Conservation (phyloP, 2,888 invertebrate genomes). For the Operophtera brumata region DNA sequence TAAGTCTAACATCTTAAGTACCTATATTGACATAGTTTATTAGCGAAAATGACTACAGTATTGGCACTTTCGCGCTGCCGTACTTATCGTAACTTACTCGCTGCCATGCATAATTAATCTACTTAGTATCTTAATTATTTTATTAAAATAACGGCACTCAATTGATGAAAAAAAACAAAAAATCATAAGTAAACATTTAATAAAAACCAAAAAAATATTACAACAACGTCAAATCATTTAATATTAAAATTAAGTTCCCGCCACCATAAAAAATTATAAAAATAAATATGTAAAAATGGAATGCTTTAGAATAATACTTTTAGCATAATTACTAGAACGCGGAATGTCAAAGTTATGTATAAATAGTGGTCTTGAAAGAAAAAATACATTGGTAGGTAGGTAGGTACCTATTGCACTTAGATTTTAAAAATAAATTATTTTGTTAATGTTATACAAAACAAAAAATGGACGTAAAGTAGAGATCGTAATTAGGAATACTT, state of each 20-base stretch:
- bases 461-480: conserved; percentile 53
- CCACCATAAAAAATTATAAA: conserved; percentile 50
- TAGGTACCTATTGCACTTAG: conserved; percentile 29
- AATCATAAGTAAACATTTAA: conserved; percentile 68
- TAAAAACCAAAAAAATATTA: conserved; percentile 67
- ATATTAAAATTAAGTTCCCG: conserved; percentile 62
- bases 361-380: conserved; percentile 19
- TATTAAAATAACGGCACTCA: conserved; percentile 22
- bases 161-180: conserved; percentile 50
- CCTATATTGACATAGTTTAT: conserved; percentile 57
- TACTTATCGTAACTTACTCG: conserved; percentile 29
- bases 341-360: background rate
- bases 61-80: conserved; percentile 56
- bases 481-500: conserved; percentile 46
- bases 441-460: conserved; percentile 12
- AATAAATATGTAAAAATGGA: conserved; percentile 37
- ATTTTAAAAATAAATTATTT: conserved; percentile 30
- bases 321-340: conserved; percentile 14
- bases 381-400: background rate
- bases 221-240: conserved; percentile 54
- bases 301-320: conserved; percentile 36
- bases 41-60: conserved; percentile 60
- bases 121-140: background rate
- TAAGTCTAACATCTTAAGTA: conserved; percentile 25
- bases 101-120: conserved; percentile 33